phyloP scores from a whole-genome alignment of 2,113 vertebrate genomes.

The Nibea coibor region DNA sequence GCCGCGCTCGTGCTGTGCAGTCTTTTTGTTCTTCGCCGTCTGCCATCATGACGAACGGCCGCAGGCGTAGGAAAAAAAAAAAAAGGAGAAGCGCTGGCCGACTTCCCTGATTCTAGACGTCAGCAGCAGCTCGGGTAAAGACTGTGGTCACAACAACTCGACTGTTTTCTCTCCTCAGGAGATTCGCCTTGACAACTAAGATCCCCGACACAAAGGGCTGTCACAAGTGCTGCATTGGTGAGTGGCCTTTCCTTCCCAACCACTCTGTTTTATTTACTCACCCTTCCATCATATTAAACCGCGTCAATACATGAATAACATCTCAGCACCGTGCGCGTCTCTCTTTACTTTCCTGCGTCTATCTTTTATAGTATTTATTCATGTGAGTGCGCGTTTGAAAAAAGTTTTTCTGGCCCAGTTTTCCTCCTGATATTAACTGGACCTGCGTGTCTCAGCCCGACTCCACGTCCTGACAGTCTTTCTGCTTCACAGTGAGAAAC shows the following conservation, averaged over 20 bases:
- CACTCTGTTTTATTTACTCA: conserved; percentile 2
- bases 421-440: not conserved
- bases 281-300: conserved; percentile 1
- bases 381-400: not conserved
- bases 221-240: conserved; percentile 99
- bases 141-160: conserved; percentile 27
- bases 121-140: conserved; percentile 51
- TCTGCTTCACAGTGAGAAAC: conserved; percentile 88
- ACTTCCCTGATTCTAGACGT: conserved; percentile 42
- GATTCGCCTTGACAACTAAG: conserved; percentile 97
- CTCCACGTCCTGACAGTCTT: not conserved
- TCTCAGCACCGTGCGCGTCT: rapidly evolving
- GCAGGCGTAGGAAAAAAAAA: not conserved
- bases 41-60: conserved; percentile 14
- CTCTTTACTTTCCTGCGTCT: not conserved
- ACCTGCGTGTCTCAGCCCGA: not conserved
- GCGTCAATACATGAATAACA: conserved; percentile 8
- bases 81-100: conserved; percentile 3
- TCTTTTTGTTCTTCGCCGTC: conserved; percentile 20
- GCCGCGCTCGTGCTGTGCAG: conserved; percentile 19
- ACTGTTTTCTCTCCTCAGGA: conserved; percentile 85
- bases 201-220: conserved; percentile 99
- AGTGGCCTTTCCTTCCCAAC: conserved; percentile 65
- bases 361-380: not conserved
- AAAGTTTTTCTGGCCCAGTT: not conserved